Conservation (phyloP, 2,888 invertebrate species). For the Lymantria dispar region DNA sequence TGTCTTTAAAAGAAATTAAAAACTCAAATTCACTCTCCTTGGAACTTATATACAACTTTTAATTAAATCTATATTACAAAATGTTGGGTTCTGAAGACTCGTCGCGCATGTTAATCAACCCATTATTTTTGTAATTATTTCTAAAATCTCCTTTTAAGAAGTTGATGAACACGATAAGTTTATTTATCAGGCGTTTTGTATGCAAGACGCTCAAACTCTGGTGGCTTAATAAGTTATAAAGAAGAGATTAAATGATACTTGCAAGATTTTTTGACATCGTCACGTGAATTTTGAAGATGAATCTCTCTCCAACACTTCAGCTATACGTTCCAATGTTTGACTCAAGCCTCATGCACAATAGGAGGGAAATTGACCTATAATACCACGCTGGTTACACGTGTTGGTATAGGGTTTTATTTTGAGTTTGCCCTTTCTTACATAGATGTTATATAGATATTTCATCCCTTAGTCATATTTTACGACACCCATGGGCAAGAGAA, state of each 20-base stretch:
- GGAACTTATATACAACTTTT: conserved; percentile 16
- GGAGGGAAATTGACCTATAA: no score
- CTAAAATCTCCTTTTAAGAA: conserved; percentile 31
- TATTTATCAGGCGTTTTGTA: conserved; percentile 35
- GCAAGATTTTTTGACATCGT: conserved; percentile 11
- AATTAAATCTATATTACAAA: conserved; percentile 38
- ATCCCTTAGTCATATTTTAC: no score
- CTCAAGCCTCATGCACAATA: no score
- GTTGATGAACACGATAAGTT: conserved; percentile 32
- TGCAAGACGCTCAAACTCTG: conserved; percentile 27
- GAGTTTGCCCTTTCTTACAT: no score
- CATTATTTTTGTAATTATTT: conserved; percentile 46
- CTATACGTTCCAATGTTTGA: no score
- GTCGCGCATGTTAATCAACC: conserved; percentile 34
- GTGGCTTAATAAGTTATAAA: conserved; percentile 26
- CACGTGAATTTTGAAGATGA: conserved; percentile 7
- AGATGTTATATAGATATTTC: no score
- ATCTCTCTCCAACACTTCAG: no score
- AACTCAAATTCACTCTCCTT: neutral
- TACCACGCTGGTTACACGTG: no score
- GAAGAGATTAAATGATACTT: conserved; percentile 17
- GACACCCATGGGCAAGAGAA: no score
- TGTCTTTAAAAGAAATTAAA: neutral
- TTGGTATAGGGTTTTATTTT: no score
- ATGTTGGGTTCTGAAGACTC: conserved; percentile 15